Conservation (phyloP, 2,113 vertebrate genomes). For the Orientallactaga bullata region DNA sequence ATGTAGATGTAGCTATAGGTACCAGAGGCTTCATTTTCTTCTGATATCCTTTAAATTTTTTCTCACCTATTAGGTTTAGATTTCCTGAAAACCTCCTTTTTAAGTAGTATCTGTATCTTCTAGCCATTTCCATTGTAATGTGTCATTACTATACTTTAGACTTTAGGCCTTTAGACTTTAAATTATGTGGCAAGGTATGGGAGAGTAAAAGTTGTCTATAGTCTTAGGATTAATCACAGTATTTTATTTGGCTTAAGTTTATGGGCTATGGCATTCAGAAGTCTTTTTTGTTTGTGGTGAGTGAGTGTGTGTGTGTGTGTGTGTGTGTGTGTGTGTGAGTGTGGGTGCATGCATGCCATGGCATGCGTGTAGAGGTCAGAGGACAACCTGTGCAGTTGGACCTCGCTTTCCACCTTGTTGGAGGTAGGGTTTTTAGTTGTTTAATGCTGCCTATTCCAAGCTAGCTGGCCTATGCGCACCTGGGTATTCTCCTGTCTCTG, state of each 20-base stretch:
- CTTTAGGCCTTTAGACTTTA: no score
- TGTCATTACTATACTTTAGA: neutral
- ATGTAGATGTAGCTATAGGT: neutral
- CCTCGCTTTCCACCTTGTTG: no score
- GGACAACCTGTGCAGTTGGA: no score
- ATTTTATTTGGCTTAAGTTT: neutral
- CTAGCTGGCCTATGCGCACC: no score
- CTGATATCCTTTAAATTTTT: neutral
- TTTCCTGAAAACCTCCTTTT: conserved; percentile 36
- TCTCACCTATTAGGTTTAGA: neutral
- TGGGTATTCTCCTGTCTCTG: no score
- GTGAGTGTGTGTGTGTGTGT: no score
- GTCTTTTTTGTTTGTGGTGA: neutral
- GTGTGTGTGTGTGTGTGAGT: no score
- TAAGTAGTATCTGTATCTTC: neutral
- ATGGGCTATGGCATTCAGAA: neutral
- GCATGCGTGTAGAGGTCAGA: no score
- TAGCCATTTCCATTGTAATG: neutral
- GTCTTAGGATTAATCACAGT: neutral
- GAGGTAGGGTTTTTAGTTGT: no score
- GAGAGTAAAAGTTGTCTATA: neutral
- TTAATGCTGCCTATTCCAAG: no score
- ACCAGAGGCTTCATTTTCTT: conserved; percentile 4
- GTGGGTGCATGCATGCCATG: no score
- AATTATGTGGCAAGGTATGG: neutral